Evolutionary conservation across 1,140 invertebrate genomes (phyloP), one percentile per base, ranked within the genome.

Genomic region (Spodoptera litura): DNA sequence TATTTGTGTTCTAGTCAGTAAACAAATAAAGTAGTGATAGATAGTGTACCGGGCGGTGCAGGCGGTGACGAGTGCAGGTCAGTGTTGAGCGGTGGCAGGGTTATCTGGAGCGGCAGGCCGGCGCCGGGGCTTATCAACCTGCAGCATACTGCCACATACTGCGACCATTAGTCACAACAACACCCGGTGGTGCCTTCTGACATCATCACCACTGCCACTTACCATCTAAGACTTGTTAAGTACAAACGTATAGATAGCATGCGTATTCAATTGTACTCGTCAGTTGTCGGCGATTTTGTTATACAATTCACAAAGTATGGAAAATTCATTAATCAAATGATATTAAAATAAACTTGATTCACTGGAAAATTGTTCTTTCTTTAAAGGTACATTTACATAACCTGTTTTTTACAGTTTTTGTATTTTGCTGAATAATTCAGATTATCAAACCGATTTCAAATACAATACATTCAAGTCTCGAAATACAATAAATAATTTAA

Each of bases 91-190:
- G 52, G 51, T 77, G 31, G 53, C 70, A 77, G 70, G 89, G 88
- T 87, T 91, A 91, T 90, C 89, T 52, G 56, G 85, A 31, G 27
- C 79, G 25, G 38, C 81, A 85, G 89, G 88, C 85, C 89, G 89
- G 90, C 90, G 90, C 88, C 89, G 68, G 15, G 64, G 20, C 83
- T 88, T 91, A 90, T 91, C 91, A 89, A 89, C 90, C 88, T 91
- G 89, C 79, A 61, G 70, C 66, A 78, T 77, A 68, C 38, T 55
- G 25, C 68, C 73, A 75, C 85, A 83, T 85, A 81, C 80, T 80
- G 72, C 56, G 66, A 51, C 73, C 62, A 80, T 86, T 84, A 86
- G 56, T 86, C 85, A 86, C 53, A 31, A 68, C 59, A 66, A 56
- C 35, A 68, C 27, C 51, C 62, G 52, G 64, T 12, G 74, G 58